Percentiles rank a stretch among this genome's conserved stretches.
Conservation (phyloP, 2,888 invertebrate genomes). For the Lottia scabra region DNA sequence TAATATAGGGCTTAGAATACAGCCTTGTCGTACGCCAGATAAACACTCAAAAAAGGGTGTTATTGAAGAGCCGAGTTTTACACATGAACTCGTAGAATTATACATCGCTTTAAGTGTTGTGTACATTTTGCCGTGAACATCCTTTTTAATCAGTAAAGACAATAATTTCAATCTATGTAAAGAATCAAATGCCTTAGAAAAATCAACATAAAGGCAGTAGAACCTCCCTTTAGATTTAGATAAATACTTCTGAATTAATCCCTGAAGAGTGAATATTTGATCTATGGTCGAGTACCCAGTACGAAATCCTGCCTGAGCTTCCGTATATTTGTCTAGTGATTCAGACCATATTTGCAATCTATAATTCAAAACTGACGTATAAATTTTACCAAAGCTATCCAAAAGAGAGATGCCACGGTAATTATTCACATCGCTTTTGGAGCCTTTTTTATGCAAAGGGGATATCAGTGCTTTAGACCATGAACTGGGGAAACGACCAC, state of each 20-base stretch:
- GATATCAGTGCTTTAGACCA: neutral
- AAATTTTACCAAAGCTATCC: slow-evolving; percentile 1
- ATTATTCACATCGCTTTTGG: neutral
- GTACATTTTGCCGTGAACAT: slow-evolving; percentile 22
- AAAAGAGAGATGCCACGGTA: neutral
- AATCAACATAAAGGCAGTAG: slow-evolving; percentile 20
- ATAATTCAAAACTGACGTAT: slow-evolving; percentile 12
- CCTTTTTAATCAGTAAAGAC: slow-evolving; percentile 17
- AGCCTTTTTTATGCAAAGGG: neutral
- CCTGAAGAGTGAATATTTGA: neutral
- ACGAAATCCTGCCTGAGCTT: slow-evolving; percentile 25
- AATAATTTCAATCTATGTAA: slow-evolving; percentile 20
- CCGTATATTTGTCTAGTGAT: slow-evolving; percentile 13
- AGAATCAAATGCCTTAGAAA: slow-evolving; percentile 21
- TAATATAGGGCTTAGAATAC: neutral
- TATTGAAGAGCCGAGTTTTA: neutral
- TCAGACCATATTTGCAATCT: slow-evolving; percentile 20
- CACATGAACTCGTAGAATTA: neutral
- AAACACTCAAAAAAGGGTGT: neutral
- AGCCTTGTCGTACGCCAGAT: neutral
- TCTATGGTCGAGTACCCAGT: neutral
- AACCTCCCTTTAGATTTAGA: neutral
- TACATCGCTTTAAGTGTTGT: slow-evolving; percentile 10
- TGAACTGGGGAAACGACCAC: neutral
- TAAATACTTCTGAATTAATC: neutral